Evolutionary conservation across 2,888 invertebrate genomes (phyloP), one percentile per base, ranked within the genome.

Genomic region (Drosophila rellima): DNA sequence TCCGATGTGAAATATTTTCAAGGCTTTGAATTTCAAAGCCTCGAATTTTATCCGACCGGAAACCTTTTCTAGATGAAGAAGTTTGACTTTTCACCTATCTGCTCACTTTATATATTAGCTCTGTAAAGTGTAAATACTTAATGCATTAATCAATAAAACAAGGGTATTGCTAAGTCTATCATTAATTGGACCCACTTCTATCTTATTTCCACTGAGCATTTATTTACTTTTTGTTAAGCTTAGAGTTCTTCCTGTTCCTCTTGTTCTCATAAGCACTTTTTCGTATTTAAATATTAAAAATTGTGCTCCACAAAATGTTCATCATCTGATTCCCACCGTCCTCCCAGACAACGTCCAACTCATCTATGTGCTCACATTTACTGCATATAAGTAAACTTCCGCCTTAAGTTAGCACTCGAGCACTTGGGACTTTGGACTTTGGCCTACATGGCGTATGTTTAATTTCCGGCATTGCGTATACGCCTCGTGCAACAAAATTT

Each of bases 381-480:
- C 69, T 66, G 80, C 61, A 79, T 70, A 70, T 72, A 72, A 87
- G 80, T 70, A 70, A 74, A 70, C 89, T 76, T 89, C 82, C 89
- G 85, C 61, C 50, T 74, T 65, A 64, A 70, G 67, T 59, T 66
- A 56, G 66, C 47, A 62, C 45, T 37, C 37, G 40, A 51, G 60
- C 55, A 50, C 20, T 42, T 26, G 52, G 60, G 44, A 54, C 54
- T 42, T 26, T 56, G 60, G 44, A 54, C 54, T 42, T 61, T 62
- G 66, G 78, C 70, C 74, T 52, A 62, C 60, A 74, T 78, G 74
- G 82, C 78, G 71, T 88, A 84, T 79, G 73, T 77, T 88, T 85
- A 84, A 85, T 85, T 89, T 85, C 89, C 85, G 89, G 82, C 69
- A 74, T 74, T 80, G 70, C 70, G 72, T 69, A 82, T 69, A 74